These are phyloP conservation scores for Telmatherina bonti DNA, from an alignment of 2,797 vertebrate genomes.

Conservation along the genomic window DNA sequence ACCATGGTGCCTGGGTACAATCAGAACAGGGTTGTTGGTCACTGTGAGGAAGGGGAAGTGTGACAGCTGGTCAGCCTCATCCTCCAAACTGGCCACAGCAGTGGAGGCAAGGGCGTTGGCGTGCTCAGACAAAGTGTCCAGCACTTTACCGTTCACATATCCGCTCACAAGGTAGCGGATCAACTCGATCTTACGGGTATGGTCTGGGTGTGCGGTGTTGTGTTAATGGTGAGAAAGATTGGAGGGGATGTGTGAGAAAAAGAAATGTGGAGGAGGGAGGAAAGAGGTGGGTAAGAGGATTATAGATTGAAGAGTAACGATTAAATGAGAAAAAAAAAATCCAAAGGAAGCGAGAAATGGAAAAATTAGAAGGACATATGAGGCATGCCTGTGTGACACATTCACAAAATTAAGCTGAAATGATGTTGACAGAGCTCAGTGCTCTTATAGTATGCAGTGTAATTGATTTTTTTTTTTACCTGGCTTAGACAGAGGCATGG, in stretches of 20 bases:
- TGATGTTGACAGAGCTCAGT: conserved; percentile 33
- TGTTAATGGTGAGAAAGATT: conserved; percentile 14
- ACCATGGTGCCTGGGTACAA: conserved; percentile 91
- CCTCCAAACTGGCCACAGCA: conserved; percentile 89
- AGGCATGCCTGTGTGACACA: conserved; percentile 61
- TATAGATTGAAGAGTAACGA: conserved; percentile 49
- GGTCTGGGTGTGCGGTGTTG: conserved; percentile 82
- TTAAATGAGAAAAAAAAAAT: conserved; percentile 56
- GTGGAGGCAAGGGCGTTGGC: conserved; percentile 90
- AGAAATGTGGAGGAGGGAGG: conserved; percentile 27
- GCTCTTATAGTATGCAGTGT: neutral
- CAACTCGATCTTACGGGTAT: conserved; percentile 93
- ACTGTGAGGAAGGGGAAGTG: conserved; percentile 91
- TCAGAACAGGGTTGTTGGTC: conserved; percentile 85
- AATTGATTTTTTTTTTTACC: conserved; percentile 80
- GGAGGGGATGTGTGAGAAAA: conserved; percentile 13
- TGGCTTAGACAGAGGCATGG: conserved; percentile 98
- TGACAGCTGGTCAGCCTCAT: conserved; percentile 88
- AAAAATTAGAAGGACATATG: conserved; percentile 64
- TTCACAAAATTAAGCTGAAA: conserved; percentile 55
- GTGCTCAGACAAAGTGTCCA: conserved; percentile 92
- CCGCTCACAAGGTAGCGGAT: conserved; percentile 92
- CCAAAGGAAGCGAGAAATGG: conserved; percentile 70
- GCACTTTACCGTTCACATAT: conserved; percentile 89
- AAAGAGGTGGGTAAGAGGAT: conserved; percentile 60